Evolutionary conservation across 2,113 vertebrate genomes (phyloP).

Genomic region (Ammospiza nelsoni): DNA sequence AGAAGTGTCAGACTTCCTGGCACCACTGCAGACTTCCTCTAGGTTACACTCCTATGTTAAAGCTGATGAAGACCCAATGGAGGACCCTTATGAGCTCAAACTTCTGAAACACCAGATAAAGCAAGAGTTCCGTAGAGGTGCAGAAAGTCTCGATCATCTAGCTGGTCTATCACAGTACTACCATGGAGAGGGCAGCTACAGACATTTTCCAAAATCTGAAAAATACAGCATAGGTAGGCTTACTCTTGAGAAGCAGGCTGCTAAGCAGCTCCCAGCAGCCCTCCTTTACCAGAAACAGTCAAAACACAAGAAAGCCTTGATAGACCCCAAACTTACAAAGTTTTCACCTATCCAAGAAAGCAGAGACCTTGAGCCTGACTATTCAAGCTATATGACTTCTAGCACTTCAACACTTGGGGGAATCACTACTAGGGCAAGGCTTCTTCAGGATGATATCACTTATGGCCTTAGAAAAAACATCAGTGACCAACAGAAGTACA

Average conservation of each 20-base stretch:
- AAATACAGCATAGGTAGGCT: conserved; percentile 98
- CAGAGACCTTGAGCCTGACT: conserved; percentile 93
- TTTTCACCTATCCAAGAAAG: conserved; percentile 97
- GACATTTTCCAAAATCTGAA: conserved; percentile 95
- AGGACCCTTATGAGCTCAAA: conserved; percentile 97
- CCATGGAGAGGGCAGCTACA: conserved; percentile 87
- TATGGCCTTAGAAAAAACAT: conserved; percentile 97
- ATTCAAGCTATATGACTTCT: conserved; percentile 89
- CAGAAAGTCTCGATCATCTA: conserved; percentile 92
- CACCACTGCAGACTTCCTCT: conserved; percentile 84
- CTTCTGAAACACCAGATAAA: conserved; percentile 98
- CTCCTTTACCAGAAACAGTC: conserved; percentile 96
- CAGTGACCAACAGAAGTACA: conserved; percentile 95
- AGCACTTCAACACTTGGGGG: conserved; percentile 89
- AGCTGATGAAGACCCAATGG: conserved; percentile 95
- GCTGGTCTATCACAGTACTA: conserved; percentile 91
- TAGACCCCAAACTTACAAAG: conserved; percentile 95
- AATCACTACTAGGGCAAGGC: conserved; percentile 89
- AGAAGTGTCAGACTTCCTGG: conserved; percentile 93
- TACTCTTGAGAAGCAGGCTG: conserved; percentile 97
- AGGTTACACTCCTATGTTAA: conserved; percentile 91
- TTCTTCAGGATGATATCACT: conserved; percentile 96
- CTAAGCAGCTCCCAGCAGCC: conserved; percentile 95
- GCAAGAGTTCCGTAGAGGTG: conserved; percentile 94
- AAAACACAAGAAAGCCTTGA: conserved; percentile 92